Evolutionary conservation across 2,797 vertebrate genomes (phyloP).

Genomic region (Sebastes kiyomatsui): DNA sequence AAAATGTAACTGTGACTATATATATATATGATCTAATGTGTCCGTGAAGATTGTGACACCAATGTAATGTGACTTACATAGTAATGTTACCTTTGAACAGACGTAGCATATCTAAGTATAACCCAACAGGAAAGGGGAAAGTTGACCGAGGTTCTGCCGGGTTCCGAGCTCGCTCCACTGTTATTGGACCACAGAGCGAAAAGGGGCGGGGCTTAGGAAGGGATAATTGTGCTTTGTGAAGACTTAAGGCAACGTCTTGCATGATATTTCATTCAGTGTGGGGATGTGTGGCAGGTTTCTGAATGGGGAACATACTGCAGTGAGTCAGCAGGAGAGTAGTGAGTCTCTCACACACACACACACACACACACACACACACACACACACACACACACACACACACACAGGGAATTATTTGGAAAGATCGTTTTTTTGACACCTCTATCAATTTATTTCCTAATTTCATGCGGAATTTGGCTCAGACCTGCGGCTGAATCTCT

Average conservation of each 20-base stretch:
- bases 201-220: not conserved
- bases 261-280: not conserved
- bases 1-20: not conserved
- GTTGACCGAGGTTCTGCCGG: not conserved
- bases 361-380: too few relatives aligned
- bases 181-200: not conserved
- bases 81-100: not conserved
- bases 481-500: not conserved
- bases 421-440: not conserved
- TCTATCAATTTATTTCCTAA: not conserved
- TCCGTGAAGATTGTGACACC: not conserved
- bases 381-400: not conserved
- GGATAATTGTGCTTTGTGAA: not conserved
- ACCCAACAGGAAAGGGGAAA: not conserved
- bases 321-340: not conserved
- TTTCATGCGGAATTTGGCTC: not conserved
- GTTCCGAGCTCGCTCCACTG: not conserved
- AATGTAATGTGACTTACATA: not conserved
- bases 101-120: not conserved
- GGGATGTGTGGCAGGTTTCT: not conserved
- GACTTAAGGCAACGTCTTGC: not conserved
- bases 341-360: not conserved
- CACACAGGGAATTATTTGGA: not conserved
- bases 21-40: not conserved
- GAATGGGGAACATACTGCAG: not conserved